Percentiles rank a stretch among this genome's conserved stretches.
Conservation (phyloP, 2,113 vertebrate species). For the Scalopus aquaticus region DNA sequence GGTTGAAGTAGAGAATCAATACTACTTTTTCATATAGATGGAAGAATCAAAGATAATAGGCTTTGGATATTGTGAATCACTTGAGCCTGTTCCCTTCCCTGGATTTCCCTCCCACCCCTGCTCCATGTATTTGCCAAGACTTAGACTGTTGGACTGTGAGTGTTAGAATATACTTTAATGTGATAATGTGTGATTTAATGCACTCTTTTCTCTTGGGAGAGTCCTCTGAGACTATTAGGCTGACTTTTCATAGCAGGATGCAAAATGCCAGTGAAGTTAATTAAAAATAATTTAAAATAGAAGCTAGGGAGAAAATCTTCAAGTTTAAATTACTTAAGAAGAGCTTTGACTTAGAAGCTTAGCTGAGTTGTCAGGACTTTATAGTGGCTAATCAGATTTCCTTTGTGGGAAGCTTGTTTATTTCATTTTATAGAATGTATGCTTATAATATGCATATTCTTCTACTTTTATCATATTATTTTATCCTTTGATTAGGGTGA, state of each 20-base stretch:
- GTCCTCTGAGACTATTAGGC: conserved; percentile 73
- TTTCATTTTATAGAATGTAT: conserved; percentile 44
- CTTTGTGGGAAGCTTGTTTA: conserved; percentile 63
- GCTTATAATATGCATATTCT: background rate
- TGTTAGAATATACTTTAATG: conserved; percentile 75
- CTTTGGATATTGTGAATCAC: conserved; percentile 48
- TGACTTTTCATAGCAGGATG: conserved; percentile 79
- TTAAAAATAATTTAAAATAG: conserved; percentile 78
- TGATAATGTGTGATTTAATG: conserved; percentile 83
- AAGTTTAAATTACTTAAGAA: conserved; percentile 71
- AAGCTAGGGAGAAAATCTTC: conserved; percentile 66
- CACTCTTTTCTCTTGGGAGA: conserved; percentile 69
- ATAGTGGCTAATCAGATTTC: conserved; percentile 68
- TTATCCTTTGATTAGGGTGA: conserved; percentile 16
- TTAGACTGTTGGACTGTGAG: conserved; percentile 59
- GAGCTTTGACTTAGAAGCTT: conserved; percentile 63
- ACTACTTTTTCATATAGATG: background rate
- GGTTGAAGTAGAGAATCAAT: conserved; percentile 38
- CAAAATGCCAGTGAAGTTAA: conserved; percentile 82
- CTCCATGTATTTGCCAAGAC: conserved; percentile 51
- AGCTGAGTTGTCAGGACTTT: conserved; percentile 69
- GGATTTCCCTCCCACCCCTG: background rate
- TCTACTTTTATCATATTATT: background rate
- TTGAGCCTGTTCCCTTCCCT: conserved; percentile 25
- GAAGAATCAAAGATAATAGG: conserved; percentile 42